Base-by-base conservation (phyloP, 2,797 vertebrate species). In the Apogon talboti region DNA sequence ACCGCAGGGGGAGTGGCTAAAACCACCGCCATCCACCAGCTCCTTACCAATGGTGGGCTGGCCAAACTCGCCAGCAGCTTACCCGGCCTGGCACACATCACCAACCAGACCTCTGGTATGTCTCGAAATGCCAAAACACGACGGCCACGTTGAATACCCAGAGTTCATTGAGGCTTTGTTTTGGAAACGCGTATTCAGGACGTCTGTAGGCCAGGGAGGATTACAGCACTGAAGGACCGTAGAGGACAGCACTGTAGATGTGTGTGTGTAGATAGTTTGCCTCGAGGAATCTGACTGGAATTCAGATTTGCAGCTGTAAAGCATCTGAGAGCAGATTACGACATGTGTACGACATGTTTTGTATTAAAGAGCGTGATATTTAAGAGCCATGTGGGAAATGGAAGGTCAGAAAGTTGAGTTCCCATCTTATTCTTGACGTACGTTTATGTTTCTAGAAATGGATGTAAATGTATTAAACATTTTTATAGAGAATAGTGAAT, bases 1-100 rank as follows among this genome's bases (percentile, higher is more conserved):
- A 93, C 96, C 41, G 90, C 95, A 0, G 95, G 94, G 12, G 91
- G 92, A 6, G 62, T 93, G 14, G 91, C 93, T 72, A 98, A 98
- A 82, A 95, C 95, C 84, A 96, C 96, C 0, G 95, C 97, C 66
- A 98, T 99, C 83, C 98, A 98, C 85, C 98, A 99, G 83, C 93
- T 99, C 72, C 95, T 99, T 69, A 94, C 94, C 21, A 99, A 98
- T 0, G 96, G 98, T 0, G 95, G 96, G 2, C 92, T 99, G 60
- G 97, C 97, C 30, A 99, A 98, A 72, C 92, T 98, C 63, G 96
- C 97, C 74, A 96, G 94, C 89, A 97, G 94, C 81, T 93, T 98
- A n/a, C 96, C 97, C 0, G 94, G 96, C 71, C 91, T 98, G 94
- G 95, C 97, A 10, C 97, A 99, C 84, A 95, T 98, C 92, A 96